Evolutionary conservation across 2,113 vertebrate species (phyloP).

Genomic region (Heterotilapia buettikoferi): DNA sequence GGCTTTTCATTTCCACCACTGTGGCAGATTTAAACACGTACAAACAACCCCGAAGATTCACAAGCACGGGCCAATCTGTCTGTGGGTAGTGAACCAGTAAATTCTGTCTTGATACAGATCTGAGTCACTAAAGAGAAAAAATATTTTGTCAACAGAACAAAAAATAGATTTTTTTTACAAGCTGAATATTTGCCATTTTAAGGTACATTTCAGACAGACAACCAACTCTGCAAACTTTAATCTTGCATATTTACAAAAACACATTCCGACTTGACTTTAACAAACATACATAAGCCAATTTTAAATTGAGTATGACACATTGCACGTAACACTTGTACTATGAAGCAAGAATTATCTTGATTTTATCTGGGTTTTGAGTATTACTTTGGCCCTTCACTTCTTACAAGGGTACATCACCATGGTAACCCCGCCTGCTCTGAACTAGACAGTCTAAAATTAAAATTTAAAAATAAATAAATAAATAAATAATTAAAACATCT

Average conservation of each 20-base stretch:
- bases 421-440: background rate
- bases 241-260: background rate
- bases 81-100: background rate
- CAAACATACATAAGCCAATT: background rate
- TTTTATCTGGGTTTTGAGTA: background rate
- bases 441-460: background rate
- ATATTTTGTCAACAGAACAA: background rate
- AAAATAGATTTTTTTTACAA: accelerated
- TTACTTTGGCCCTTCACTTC: background rate
- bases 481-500: background rate
- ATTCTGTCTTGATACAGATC: background rate
- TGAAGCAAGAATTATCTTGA: background rate
- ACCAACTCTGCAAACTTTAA: background rate
- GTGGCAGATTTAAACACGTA: background rate
- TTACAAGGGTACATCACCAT: background rate
- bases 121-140: background rate
- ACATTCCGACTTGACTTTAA: background rate
- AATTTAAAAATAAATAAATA: no score
- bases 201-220: background rate
- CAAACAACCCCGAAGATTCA: background rate
- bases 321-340: background rate
- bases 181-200: background rate
- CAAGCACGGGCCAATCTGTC: background rate
- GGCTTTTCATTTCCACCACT: background rate
- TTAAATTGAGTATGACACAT: background rate